Evolutionary conservation across 2,797 vertebrate species (phyloP), one percentile per base, ranked within the genome.

Genomic region (Molothrus aeneus): DNA sequence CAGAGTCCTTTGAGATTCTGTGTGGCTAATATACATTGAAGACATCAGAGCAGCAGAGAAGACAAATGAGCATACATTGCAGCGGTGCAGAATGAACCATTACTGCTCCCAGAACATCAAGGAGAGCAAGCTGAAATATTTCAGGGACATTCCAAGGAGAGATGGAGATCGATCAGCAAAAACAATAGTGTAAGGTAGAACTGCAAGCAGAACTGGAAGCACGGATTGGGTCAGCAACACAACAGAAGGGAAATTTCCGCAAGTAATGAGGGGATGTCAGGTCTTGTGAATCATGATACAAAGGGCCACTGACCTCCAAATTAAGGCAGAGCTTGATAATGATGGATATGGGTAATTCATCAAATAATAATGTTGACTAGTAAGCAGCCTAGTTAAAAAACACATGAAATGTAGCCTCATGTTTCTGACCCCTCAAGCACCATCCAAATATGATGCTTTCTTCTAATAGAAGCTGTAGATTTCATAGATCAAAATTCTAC

Each of bases 121-220:
- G 92, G 88, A 93, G 64, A 77, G 48, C 38, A 94, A 94, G 86
- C 60, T 88, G 94, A 96, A 96, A 93, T 93, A 94, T 96, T 93
- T 95, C 95, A 94, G 86, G 94, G 95, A 90, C 92, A 17, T 59
- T 93, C 54, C 92, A 96, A 97, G 95, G 95, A 94, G 94, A 96
- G 77, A 65, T 68, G 88, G 94, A 90, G 94, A 96, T 96, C 51
- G 57, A 96, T 96, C 95, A 90, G 86, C 56, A 81, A 90, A 95
- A 96, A 95, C 73, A 92, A 84, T 79, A 88, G 42, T 4, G 56
- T 29, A 29, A 93, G 80, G 56, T 59, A 84, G 60, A 86, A 57
- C 69, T 28, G 82, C 63, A 81, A 79, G 80, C 59, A 88, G 86
- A 92, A 93, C 73, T 91, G 91, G 45, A 90, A 86, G 73, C 48